A percentile compares a stretch with the other conserved stretches of the same genome.
Conservation (phyloP, 2,797 vertebrate genomes). For the Liparis tanakae region DNA sequence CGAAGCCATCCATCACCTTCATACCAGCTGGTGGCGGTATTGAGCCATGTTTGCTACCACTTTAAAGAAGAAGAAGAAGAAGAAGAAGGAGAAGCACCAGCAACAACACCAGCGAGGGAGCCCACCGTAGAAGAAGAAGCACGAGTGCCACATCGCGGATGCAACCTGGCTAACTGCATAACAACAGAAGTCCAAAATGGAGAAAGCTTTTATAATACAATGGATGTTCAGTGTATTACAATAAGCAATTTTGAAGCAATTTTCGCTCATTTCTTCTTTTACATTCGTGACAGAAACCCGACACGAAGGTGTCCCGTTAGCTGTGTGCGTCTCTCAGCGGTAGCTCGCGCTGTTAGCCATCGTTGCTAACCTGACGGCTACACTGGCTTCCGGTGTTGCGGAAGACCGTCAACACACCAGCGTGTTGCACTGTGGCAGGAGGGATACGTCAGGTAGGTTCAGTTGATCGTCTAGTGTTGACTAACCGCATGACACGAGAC, state of each 20-base stretch:
- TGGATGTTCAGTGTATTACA: too few species aligned
- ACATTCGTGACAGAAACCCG: background rate
- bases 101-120: background rate
- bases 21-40: background rate
- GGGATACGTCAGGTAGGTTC: background rate
- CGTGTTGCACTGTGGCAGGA: background rate
- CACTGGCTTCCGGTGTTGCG: too few species aligned
- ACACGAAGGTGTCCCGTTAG: background rate
- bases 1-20: background rate
- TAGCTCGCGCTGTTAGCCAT: background rate
- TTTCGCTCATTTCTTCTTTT: background rate
- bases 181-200: constrained; percentile 14
- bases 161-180: background rate
- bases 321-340: background rate
- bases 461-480: background rate
- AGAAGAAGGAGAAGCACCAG: constrained; percentile 5
- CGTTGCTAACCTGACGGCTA: background rate
- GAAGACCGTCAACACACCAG: background rate
- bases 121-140: constrained; percentile 1
- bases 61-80: background rate
- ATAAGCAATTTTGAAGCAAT: background rate
- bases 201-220: background rate
- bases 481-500: background rate
- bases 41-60: background rate
- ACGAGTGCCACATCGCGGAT: too few species aligned